phyloP scores from a whole-genome alignment of 1,140 invertebrate genomes.

The Ostrea edulis region DNA sequence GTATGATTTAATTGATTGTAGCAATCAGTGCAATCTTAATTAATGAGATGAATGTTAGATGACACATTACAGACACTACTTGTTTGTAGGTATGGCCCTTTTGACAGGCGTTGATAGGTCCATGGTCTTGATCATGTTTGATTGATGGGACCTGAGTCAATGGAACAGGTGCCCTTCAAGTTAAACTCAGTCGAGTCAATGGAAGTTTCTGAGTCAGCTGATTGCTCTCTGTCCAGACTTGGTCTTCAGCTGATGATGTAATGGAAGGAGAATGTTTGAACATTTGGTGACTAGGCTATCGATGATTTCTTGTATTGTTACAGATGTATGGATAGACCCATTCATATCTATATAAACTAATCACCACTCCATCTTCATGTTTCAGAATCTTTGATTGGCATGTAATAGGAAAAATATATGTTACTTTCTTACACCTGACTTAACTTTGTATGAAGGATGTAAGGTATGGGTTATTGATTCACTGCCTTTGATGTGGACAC shows the following conservation, averaged over 20 bases:
- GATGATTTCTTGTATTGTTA: background rate
- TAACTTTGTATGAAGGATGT: too few species aligned
- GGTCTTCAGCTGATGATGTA: background rate
- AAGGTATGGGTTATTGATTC: too few species aligned
- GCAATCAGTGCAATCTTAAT: conserved; percentile 40
- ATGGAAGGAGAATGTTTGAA: conserved; percentile 2
- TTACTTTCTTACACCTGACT: too few species aligned
- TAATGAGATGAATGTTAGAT: conserved; percentile 38
- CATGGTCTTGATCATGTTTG: background rate
- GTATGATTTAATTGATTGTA: conserved; percentile 41
- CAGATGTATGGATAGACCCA: background rate
- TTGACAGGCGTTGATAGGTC: conserved; percentile 28
- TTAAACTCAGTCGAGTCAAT: background rate
- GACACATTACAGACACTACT: conserved; percentile 28
- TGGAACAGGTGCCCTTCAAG: conserved; percentile 19
- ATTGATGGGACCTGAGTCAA: conserved; percentile 15
- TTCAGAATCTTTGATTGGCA: too few species aligned
- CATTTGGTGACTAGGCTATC: background rate
- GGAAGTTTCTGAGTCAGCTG: conserved; percentile 25
- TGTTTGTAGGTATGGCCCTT: conserved; percentile 8
- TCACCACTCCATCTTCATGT: too few species aligned
- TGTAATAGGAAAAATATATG: too few species aligned
- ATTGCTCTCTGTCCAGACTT: background rate
- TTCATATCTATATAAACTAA: background rate
- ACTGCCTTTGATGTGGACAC: too few species aligned